Evolutionary conservation across 2,888 invertebrate species (phyloP).

Genomic region (Trissonchulus latispiculum): DNA sequence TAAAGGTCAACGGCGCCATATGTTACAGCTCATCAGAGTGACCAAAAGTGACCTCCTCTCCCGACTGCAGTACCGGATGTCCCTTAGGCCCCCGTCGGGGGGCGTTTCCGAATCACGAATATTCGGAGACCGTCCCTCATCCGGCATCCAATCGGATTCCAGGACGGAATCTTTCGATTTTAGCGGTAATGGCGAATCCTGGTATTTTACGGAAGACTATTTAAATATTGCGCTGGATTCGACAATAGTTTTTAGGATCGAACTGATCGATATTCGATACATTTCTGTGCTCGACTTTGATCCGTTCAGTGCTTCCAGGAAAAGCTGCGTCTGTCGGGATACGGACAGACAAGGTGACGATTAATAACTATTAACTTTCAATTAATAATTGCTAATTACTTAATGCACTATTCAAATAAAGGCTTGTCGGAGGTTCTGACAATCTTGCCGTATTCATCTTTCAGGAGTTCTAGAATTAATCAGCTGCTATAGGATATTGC

Average conservation of each 20-base stretch:
- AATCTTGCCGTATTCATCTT: no score
- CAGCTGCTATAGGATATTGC: no score
- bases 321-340: background rate
- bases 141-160: background rate
- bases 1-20: conserved; percentile 22
- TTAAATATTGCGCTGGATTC: background rate
- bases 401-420: no score
- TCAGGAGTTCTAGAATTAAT: no score
- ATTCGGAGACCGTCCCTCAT: background rate
- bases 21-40: conserved; percentile 48
- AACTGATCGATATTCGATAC: background rate
- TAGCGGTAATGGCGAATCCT: conserved; percentile 7
- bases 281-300: background rate
- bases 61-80: conserved; percentile 58
- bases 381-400: no score
- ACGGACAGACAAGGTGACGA: background rate
- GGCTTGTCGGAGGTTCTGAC: no score
- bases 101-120: background rate
- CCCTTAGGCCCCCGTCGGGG: conserved; percentile 40
- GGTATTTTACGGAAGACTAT: conserved; percentile 7
- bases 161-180: conserved; percentile 18
- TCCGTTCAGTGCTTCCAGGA: background rate
- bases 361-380: no score
- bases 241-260: background rate
- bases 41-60: conserved; percentile 72